Conservation (phyloP, 2,797 vertebrate species). For the Prionace glauca region DNA sequence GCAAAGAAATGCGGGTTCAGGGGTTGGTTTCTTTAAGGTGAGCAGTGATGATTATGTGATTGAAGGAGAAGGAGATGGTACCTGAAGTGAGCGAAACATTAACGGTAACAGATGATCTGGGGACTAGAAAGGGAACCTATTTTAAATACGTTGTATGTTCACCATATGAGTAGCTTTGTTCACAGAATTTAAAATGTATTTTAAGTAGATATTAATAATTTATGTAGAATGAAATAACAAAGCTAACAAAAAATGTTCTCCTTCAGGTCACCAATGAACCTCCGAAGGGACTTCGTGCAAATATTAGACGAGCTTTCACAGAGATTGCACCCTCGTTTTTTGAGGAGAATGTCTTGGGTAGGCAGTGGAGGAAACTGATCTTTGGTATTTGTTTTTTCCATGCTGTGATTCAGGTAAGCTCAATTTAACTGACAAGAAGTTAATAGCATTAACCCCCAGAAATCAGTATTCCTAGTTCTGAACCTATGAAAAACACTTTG, state of each 20-base stretch:
- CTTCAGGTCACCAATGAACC: slow-evolving; percentile 69
- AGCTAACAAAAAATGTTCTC: not conserved
- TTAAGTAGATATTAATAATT: not conserved
- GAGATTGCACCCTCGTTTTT: slow-evolving; percentile 67
- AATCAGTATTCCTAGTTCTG: not conserved
- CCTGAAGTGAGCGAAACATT: not conserved
- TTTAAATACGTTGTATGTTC: not conserved
- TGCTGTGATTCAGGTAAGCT: slow-evolving; percentile 64
- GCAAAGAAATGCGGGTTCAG: not conserved
- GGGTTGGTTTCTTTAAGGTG: not conserved
- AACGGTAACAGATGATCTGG: not conserved
- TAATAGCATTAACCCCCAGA: not conserved
- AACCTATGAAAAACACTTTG: not conserved
- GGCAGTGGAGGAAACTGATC: slow-evolving; percentile 65
- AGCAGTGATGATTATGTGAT: not conserved
- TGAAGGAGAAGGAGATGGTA: not conserved
- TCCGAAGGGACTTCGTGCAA: slow-evolving; percentile 69
- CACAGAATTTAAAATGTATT: slow-evolving; percentile 16
- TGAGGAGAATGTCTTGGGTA: slow-evolving; percentile 62
- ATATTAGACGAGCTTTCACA: slow-evolving; percentile 65
- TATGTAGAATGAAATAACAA: not conserved
- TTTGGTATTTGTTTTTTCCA: slow-evolving; percentile 72
- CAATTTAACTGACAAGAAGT: not conserved
- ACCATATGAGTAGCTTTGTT: not conserved
- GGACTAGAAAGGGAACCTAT: not conserved